phyloP scores from a whole-genome alignment of 2,888 invertebrate genomes.

The Smittia aterrima region DNA sequence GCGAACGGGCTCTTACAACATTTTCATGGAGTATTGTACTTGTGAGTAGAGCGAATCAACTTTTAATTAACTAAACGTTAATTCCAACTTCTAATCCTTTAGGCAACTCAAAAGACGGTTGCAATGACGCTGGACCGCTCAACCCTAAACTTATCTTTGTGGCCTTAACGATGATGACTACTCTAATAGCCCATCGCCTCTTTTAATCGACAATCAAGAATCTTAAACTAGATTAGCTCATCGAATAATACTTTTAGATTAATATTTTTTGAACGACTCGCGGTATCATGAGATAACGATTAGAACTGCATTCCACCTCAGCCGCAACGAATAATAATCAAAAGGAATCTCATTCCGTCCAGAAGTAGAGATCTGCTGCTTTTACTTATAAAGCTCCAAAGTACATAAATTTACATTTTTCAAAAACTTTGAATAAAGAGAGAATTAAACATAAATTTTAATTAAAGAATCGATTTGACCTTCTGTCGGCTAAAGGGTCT shows the following conservation, averaged over 20 bases:
- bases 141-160: not conserved
- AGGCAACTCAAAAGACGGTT: conserved; percentile 81
- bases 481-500: too few relatives aligned
- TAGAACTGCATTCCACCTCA: not conserved
- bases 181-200: not conserved
- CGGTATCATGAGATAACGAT: too few relatives aligned
- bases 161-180: not conserved
- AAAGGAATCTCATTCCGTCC: not conserved
- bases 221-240: not conserved
- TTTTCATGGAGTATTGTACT: conserved; percentile 91
- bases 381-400: not conserved
- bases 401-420: conserved; percentile 6
- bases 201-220: not conserved
- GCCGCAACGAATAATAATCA: not conserved
- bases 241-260: not conserved
- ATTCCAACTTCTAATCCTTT: not conserved
- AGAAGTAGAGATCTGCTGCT: not conserved
- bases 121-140: conserved; percentile 64
- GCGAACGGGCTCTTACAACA: conserved; percentile 88
- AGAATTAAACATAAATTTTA: too few relatives aligned
- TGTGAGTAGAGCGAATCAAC: conserved; percentile 53
- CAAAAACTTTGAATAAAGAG: not conserved
- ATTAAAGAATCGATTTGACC: too few relatives aligned
- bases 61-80: not conserved
- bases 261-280: too few relatives aligned